Conservation (phyloP, 2,113 vertebrate genomes). For the Nipponia nippon region DNA sequence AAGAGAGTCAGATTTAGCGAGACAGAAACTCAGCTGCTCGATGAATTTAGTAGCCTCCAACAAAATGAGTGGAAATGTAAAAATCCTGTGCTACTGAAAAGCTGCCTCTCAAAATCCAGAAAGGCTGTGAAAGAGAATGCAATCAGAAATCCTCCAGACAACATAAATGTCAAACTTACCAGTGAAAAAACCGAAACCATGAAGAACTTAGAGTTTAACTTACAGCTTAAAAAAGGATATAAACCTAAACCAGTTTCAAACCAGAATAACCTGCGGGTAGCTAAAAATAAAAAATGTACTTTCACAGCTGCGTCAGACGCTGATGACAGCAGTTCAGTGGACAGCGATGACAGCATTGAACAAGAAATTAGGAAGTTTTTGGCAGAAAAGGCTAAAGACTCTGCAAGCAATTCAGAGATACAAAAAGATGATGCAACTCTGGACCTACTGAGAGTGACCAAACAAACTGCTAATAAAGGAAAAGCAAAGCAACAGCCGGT, state of each 20-base stretch:
- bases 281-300: not conserved
- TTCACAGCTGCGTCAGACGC: not conserved
- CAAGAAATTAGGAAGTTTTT: slow-evolving; percentile 90
- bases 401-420: slow-evolving; percentile 3
- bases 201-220: not conserved
- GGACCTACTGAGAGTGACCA: not conserved
- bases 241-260: not conserved
- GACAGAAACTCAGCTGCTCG: slow-evolving; percentile 33
- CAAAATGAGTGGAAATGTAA: slow-evolving; percentile 21
- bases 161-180: not conserved
- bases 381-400: slow-evolving; percentile 88
- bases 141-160: not conserved
- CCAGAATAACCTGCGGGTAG: not conserved
- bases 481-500: not conserved
- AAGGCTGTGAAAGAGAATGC: slow-evolving; percentile 10
- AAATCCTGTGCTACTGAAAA: slow-evolving; percentile 49
- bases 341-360: slow-evolving; percentile 95
- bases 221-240: not conserved
- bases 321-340: slow-evolving; percentile 87
- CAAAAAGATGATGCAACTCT: not conserved
- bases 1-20: slow-evolving; percentile 73
- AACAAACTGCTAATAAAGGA: not conserved
- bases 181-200: not conserved
- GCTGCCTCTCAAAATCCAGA: slow-evolving; percentile 67
- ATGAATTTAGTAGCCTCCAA: not conserved